These are phyloP conservation scores for Lithophane leautieri DNA, from an alignment of 2,888 invertebrate genomes.

Conservation along the genomic window DNA sequence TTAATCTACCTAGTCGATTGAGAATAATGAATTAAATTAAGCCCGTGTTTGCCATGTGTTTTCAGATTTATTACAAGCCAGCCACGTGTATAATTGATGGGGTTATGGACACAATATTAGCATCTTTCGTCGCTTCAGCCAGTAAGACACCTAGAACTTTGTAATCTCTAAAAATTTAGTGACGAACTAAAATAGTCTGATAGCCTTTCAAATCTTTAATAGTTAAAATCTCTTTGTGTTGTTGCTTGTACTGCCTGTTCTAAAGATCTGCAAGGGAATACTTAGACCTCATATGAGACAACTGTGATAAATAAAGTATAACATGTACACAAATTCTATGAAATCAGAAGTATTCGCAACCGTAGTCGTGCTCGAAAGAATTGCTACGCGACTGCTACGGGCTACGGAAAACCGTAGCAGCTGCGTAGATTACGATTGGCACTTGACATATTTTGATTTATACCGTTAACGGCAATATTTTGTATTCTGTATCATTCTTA, in stretches of 20 bases:
- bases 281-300: neutral
- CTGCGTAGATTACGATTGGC: neutral
- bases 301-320: neutral
- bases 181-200: neutral
- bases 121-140: slow-evolving; percentile 85
- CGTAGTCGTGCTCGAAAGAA: neutral
- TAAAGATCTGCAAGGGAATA: neutral
- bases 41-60: slow-evolving; percentile 48
- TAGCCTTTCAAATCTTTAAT: slow-evolving; percentile 1
- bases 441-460: slow-evolving; percentile 5
- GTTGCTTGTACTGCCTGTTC: neutral
- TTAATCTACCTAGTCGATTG: slow-evolving; percentile 56
- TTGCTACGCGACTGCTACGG: slow-evolving; percentile 33
- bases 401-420: slow-evolving; percentile 26
- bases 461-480: neutral
- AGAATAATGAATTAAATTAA: slow-evolving; percentile 63
- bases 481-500: neutral
- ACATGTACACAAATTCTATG: neutral
- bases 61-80: slow-evolving; percentile 88
- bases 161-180: neutral
- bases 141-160: slow-evolving; percentile 76
- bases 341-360: neutral
- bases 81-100: slow-evolving; percentile 88
- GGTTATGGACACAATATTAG: slow-evolving; percentile 87
- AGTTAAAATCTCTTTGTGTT: slow-evolving; percentile 3